Evolutionary conservation across 2,797 vertebrate species (phyloP), one percentile per base, ranked within the genome.

Genomic region (Poeciliopsis turneri): DNA sequence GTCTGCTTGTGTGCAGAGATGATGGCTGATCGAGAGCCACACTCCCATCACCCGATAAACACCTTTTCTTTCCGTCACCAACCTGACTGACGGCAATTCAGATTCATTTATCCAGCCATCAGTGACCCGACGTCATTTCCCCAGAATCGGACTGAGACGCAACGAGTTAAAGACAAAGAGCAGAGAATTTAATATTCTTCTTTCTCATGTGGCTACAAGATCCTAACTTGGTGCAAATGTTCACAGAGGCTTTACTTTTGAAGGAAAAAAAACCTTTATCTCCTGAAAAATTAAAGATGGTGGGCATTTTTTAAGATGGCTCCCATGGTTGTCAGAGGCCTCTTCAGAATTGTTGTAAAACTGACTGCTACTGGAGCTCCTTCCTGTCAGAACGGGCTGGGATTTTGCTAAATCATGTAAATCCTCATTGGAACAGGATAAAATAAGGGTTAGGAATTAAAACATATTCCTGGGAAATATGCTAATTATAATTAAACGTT

Each of bases 41-140:
- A 1, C 76, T 81, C 85, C 89, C 79, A 85, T 77, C 82, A 87
- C 73, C 81, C 85, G 82, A 82, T 36, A 71, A 36, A 49, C 1
- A n/a, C 28, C 49, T 76, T 8, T 18, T 70, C 61, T 47, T 61
- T n/a, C 66, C 59, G 61, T 71, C 78, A 74, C 80, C 59, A 30
- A 61, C 25, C 76, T 39, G 41, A 49, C 84, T 28, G 46, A 72
- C 15, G 46, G 70, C 61, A 82, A 77, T 76, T 68, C 84, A 81
- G 55, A 74, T 84, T 74, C 46, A 81, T 86, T 92, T 82, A 84
- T 88, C 75, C 72, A 55, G 33, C 79, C 79, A 74, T 45, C 69
- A 74, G 70, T 80, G 77, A 86, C 43, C 49, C 69, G 61, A 79
- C 79, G 45, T 72, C 23, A 9, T 43, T 5, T 36, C 20, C 23